Percentiles rank a stretch among this genome's conserved stretches.
Evolutionary conservation across 2,888 invertebrate species (phyloP).

Genomic region (Lobophora halterata): DNA sequence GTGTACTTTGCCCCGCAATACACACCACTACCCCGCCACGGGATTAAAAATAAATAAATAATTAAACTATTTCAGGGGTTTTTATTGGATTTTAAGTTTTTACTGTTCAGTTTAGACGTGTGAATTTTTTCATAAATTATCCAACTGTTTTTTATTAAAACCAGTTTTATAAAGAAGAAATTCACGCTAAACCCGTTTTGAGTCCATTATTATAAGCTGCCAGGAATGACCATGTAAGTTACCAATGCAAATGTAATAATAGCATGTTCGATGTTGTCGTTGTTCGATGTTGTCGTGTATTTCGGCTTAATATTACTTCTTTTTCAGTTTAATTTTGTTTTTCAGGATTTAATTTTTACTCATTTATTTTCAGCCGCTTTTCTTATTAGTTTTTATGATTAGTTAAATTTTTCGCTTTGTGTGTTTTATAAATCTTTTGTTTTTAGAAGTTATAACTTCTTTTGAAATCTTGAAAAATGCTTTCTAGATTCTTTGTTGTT

Average conservation of each 20-base stretch:
- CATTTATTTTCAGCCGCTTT: constrained; percentile 12
- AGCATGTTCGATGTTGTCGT: constrained; percentile 27
- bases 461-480: too few species aligned
- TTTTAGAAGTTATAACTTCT: too few species aligned
- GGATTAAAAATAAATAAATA: constrained; percentile 74
- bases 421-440: not conserved
- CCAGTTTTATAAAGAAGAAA: constrained; percentile 6
- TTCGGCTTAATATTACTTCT: constrained; percentile 22
- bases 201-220: constrained; percentile 44
- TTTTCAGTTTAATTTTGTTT: constrained; percentile 20
- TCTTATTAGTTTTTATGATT: constrained; percentile 20
- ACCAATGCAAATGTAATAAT: constrained; percentile 7
- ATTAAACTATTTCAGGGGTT: constrained; percentile 35
- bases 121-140: constrained; percentile 1
- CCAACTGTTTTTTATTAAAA: not conserved
- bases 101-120: constrained; percentile 5
- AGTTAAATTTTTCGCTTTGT: constrained; percentile 11
- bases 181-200: constrained; percentile 9
- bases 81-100: constrained; percentile 26
- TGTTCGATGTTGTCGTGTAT: constrained; percentile 20
- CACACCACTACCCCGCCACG: constrained; percentile 56
- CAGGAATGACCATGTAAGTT: constrained; percentile 60
- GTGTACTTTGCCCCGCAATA: constrained; percentile 67
- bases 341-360: constrained; percentile 13
- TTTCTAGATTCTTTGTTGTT: too few species aligned